Evolutionary conservation across 2,888 invertebrate genomes (phyloP).

Genomic region (Aporophyla lueneburgensis): DNA sequence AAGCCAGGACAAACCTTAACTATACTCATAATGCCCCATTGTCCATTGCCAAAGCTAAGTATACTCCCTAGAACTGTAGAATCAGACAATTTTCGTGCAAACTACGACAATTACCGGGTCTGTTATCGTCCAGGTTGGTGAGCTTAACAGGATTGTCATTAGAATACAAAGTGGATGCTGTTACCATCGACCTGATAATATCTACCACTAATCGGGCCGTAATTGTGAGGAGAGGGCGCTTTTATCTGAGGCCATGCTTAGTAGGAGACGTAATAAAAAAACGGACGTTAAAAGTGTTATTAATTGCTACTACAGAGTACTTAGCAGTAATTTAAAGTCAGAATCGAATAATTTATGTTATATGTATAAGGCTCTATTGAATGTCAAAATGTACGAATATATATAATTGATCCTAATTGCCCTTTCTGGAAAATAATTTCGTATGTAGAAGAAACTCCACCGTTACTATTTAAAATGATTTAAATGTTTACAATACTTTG

Average conservation of each 20-base stretch:
- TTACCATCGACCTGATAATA: slow-evolving; percentile 28
- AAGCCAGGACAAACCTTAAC: not conserved
- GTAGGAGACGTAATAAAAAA: not conserved
- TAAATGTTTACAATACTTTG: no score
- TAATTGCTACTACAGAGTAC: not conserved
- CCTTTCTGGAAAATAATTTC: no score
- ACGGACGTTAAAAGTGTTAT: not conserved
- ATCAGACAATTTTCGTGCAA: slow-evolving; percentile 20
- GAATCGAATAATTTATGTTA: no score
- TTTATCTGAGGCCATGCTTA: not conserved
- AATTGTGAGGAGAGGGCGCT: not conserved
- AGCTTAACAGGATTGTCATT: slow-evolving; percentile 38
- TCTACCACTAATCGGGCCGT: slow-evolving; percentile 10
- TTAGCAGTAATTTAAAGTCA: not conserved
- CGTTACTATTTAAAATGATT: no score
- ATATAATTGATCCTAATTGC: no score
- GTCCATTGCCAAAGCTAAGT: not conserved
- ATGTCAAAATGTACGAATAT: no score
- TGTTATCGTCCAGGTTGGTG: slow-evolving; percentile 30
- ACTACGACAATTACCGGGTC: not conserved
- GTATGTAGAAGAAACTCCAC: no score
- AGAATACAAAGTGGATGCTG: slow-evolving; percentile 47
- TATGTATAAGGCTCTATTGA: no score
- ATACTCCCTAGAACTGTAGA: slow-evolving; percentile 6
- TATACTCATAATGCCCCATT: not conserved